Evolutionary conservation across 2,888 invertebrate genomes (phyloP), one percentile per base, ranked within the genome.

Genomic region (Drosophila neonasuta): DNA sequence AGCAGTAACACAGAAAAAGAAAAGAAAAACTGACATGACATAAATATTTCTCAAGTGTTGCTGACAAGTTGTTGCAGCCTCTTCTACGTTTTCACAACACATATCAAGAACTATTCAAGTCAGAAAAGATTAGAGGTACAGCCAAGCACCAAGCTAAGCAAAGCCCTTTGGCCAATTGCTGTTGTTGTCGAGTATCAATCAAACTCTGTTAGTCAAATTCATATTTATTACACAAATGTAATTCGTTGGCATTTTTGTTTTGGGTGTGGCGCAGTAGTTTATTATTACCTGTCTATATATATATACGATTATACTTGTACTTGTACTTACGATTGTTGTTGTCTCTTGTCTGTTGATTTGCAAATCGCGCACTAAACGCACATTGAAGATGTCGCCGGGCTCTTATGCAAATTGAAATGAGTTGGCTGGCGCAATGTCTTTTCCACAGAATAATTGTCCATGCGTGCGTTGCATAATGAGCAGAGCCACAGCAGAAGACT

Each of bases 391-490:
- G 62, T 77, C 67, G 66, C 68, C 67, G 57, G 79, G 65, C 81
- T 78, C 76, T 81, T 81, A 82, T 82, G 87, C 79, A 82, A 86
- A 82, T 82, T 84, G 77, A 84, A 84, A 74, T 80, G 81, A 78
- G 69, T 73, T 84, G 84, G 76, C 55, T 74, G 68, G 44, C 65
- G 77, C 83, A 79, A 65, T 76, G 87, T 82, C 82, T 87, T 82
- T 79, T 76, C 66, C 68, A 78, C 80, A 84, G 86, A 88, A 88
- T 89, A 88, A 89, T 89, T 88, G 88, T 77, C 76, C 71, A 73
- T 78, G 86, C 88, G 88, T 88, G 89, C 78, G 56, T 72, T 66
- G 88, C 85, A 88, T 88, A 87, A 84, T 82, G 80, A 87, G 72
- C 39, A 41, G 7, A 5, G 24, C 24, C 13, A 41, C 61, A 65